A percentile compares a stretch with the other conserved stretches of the same genome.
Conservation (phyloP, 1,140 invertebrate species). For the Meteorus sp. region DNA sequence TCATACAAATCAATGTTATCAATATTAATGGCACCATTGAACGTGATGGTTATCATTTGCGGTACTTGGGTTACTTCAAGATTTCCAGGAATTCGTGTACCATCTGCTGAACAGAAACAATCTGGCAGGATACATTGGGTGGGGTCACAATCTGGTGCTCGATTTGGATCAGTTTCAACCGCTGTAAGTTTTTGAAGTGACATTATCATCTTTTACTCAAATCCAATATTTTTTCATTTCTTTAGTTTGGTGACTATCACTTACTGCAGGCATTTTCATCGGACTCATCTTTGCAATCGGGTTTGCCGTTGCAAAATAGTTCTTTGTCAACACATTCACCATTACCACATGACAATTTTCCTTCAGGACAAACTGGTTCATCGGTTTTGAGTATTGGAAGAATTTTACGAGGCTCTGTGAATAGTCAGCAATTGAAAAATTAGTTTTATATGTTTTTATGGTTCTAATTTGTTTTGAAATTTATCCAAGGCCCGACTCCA, state of each 20-base stretch:
- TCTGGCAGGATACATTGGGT: constrained; percentile 87
- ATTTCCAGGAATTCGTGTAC: constrained; percentile 83
- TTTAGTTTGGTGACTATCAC: too few relatives aligned
- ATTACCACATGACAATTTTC: constrained; percentile 85
- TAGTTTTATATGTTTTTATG: too few relatives aligned
- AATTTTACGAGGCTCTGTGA: constrained; percentile 83
- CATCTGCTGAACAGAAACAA: constrained; percentile 92
- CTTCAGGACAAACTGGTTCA: constrained; percentile 85
- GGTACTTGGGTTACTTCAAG: constrained; percentile 84
- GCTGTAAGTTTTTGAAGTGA: too few relatives aligned
- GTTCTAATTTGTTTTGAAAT: too few relatives aligned
- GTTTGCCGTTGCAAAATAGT: constrained; percentile 89
- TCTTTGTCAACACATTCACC: constrained; percentile 88
- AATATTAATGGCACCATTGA: constrained; percentile 92
- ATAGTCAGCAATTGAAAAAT: constrained; percentile 23
- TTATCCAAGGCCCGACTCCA: constrained; percentile 34
- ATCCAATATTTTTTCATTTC: too few relatives aligned
- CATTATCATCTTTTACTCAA: too few relatives aligned
- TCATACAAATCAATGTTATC: constrained; percentile 93
- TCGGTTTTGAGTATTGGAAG: constrained; percentile 88
- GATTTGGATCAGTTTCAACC: constrained; percentile 85
- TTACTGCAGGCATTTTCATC: constrained; percentile 95
- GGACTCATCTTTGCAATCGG: constrained; percentile 91
- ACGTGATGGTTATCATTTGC: constrained; percentile 93
- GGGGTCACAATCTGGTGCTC: constrained; percentile 86